Conservation (phyloP, 2,888 invertebrate genomes). For the Drosophila ustulata region DNA sequence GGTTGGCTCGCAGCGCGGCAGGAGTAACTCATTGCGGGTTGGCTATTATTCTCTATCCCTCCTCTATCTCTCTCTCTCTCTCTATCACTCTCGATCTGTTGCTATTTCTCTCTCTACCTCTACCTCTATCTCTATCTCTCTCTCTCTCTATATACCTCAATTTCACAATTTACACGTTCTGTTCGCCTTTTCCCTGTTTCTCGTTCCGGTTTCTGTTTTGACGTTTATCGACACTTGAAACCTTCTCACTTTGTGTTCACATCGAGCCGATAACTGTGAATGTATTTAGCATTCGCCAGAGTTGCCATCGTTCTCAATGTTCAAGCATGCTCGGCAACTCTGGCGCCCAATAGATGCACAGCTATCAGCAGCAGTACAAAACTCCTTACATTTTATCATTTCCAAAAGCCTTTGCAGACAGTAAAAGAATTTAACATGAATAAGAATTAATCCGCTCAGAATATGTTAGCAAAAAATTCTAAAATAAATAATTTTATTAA, state of each 20-base stretch:
- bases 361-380: constrained; percentile 10
- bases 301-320: constrained; percentile 20
- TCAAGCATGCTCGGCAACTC: constrained; percentile 21
- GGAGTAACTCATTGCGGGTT: constrained; percentile 94
- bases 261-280: constrained; percentile 17
- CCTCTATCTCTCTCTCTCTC: neutral
- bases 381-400: neutral
- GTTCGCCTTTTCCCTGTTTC: constrained; percentile 1
- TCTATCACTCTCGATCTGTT: constrained; percentile 8
- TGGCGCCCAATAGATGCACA: constrained; percentile 4
- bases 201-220: constrained; percentile 41
- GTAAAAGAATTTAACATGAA: neutral
- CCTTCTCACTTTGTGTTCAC: constrained; percentile 29
- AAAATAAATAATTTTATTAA: too few species aligned
- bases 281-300: constrained; percentile 19
- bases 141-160: constrained; percentile 2
- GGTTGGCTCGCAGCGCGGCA: constrained; percentile 91
- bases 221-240: constrained; percentile 41
- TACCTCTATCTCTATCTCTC: neutral
- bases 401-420: constrained; percentile 18
- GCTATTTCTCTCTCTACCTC: constrained; percentile 38
- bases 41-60: constrained; percentile 78
- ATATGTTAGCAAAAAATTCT: too few species aligned
- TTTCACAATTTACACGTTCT: constrained; percentile 12
- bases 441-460: too few species aligned